Base-by-base conservation (phyloP, 2,888 invertebrate genomes). In the Tanypteryx hageni region DNA sequence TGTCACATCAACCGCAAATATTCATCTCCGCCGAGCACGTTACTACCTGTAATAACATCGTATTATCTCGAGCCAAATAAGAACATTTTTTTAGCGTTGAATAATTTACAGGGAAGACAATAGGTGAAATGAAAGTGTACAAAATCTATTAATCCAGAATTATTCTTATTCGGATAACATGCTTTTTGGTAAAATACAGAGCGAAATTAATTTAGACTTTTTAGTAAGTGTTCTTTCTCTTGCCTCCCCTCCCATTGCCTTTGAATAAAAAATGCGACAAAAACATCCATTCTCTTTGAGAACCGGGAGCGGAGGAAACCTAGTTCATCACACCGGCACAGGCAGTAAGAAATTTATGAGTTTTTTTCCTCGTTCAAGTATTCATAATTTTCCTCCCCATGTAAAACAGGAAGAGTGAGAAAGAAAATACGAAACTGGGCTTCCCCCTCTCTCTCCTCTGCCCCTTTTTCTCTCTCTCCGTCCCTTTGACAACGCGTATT, bases 291-390 rank as follows among this genome's bases (percentile, higher is more conserved):
- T 27, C n/a, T 18, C 13, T 44, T 44, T 44, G 61, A 27, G 44
- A 7, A 8, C 8, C 82, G 5, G 83, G 18, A 18, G 83, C n/a
- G 9, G 83, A 13, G 61, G 64, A 76, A 76, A 22, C 64, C 61
- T 89, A 89, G 89, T 64, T 89, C 89, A 68, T 89, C 64, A 83
- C 83, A 56, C 44, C n/a, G 68, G 31, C 64, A 13, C 31, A 89
- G 89, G 13, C 13, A n/a, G 84, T 92, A 61, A 92, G 84, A 92
- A 64, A 92, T 92, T 84, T 92, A 92, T 56, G 83, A 92, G 61
- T 68, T 61, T 92, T 91, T 84, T 85, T 92, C 76, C 92, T 44
- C 44, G 44, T 58, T 57, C 92, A 82, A 82, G 59, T 58, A 44
- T 91, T 64, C 83, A 58, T 86, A 84, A 89, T 81, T 92, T 84